Evolutionary conservation across 1,140 invertebrate species (phyloP).

Genomic region (Sipha flava): DNA sequence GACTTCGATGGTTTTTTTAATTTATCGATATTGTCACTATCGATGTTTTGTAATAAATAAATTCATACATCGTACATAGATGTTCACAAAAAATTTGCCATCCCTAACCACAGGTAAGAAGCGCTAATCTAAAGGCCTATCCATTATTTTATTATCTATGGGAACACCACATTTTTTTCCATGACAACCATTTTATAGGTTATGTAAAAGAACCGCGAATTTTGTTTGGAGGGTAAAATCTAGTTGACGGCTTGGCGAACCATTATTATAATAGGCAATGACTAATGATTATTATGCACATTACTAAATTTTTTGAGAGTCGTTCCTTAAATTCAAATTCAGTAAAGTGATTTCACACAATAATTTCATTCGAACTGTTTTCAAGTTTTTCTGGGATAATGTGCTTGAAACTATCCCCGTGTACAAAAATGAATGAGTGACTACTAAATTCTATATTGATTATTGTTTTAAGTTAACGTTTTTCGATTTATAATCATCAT

Average conservation of each 20-base stretch:
- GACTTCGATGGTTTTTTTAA: too few species aligned
- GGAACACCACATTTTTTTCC: too few species aligned
- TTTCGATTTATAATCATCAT: not conserved
- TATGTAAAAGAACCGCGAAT: not conserved
- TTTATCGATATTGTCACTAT: too few species aligned
- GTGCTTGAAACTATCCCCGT: too few species aligned
- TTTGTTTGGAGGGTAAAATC: not conserved
- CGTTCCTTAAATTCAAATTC: not conserved
- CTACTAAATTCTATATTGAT: not conserved
- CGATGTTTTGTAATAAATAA: too few species aligned
- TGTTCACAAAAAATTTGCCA: too few species aligned
- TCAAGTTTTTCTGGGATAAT: not conserved
- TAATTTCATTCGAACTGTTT: not conserved
- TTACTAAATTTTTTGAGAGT: not conserved
- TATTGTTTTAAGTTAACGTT: not conserved
- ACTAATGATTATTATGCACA: not conserved
- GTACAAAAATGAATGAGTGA: not conserved
- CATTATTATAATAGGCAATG: not conserved
- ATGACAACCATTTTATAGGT: not conserved
- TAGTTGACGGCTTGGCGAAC: not conserved
- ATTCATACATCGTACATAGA: too few species aligned
- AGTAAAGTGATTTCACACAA: too few species aligned
- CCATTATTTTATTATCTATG: too few species aligned
- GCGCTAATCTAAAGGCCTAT: too few species aligned
- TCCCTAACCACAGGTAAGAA: too few species aligned